phyloP scores from a whole-genome alignment of 2,888 invertebrate species.

The Timandra comae region DNA sequence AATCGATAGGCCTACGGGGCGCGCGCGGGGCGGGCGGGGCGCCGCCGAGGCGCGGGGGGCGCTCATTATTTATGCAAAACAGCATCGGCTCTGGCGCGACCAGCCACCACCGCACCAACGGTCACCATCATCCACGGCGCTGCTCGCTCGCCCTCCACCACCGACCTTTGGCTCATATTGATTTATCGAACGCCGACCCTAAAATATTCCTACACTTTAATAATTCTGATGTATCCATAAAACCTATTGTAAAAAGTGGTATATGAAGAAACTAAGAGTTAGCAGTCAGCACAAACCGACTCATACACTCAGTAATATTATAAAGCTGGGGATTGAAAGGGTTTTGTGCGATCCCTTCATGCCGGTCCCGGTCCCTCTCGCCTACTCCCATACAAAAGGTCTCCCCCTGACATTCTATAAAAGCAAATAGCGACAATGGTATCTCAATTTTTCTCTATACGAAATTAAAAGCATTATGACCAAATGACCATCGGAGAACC shows the following conservation, averaged over 20 bases:
- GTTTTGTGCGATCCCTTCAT: conserved; percentile 61
- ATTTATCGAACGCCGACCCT: conserved; percentile 29
- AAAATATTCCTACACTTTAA: neutral
- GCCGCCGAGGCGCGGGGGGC: conserved; percentile 56
- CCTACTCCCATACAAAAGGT: conserved; percentile 41
- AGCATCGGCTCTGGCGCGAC: conserved; percentile 45
- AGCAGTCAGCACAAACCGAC: conserved; percentile 4
- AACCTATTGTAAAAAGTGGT: no score
- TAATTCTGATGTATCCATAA: conserved; percentile 4
- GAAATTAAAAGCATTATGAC: neutral
- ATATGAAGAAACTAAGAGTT: no score
- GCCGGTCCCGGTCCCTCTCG: conserved; percentile 36
- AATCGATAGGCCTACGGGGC: conserved; percentile 83
- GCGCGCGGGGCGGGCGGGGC: conserved; percentile 69
- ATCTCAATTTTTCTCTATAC: conserved; percentile 17
- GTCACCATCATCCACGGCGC: conserved; percentile 1
- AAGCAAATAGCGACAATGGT: conserved; percentile 7
- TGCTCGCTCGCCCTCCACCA: neutral
- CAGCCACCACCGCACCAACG: conserved; percentile 28
- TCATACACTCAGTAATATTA: conserved; percentile 13
- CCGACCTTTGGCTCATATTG: conserved; percentile 19
- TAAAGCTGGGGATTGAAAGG: conserved; percentile 36
- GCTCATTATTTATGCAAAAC: conserved; percentile 74
- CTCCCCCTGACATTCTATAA: conserved; percentile 49
- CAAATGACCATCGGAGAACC: neutral